phyloP scores from a whole-genome alignment of 2,113 vertebrate species.

The Solea solea region DNA sequence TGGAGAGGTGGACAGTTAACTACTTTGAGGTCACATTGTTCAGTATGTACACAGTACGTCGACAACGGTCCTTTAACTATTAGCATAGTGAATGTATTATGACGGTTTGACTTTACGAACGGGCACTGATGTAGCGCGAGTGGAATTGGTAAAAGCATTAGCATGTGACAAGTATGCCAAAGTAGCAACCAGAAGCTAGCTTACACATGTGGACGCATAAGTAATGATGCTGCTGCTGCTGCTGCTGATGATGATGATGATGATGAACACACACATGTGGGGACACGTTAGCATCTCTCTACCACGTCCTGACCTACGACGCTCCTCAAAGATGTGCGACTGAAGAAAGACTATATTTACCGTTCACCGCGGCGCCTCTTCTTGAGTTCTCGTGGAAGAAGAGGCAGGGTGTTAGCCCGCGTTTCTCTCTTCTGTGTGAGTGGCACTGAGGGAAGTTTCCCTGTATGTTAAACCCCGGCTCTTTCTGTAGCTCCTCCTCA shows the following conservation, averaged over 20 bases:
- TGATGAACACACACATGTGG: not conserved
- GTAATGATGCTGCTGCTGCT: too few relatives aligned
- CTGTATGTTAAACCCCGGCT: not conserved
- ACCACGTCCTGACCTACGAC: too few relatives aligned
- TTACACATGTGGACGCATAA: too few relatives aligned
- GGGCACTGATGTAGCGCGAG: not conserved
- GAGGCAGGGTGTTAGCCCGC: conserved; percentile 21
- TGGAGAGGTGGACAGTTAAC: too few relatives aligned
- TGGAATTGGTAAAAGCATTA: not conserved
- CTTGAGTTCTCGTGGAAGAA: not conserved
- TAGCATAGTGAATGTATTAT: too few relatives aligned
- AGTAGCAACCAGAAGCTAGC: too few relatives aligned
- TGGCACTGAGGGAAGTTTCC: not conserved
- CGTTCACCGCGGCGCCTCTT: not conserved
- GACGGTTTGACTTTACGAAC: too few relatives aligned
- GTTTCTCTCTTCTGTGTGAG: not conserved
- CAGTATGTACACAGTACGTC: too few relatives aligned
- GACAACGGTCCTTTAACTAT: too few relatives aligned
- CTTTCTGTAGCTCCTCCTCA: conserved; percentile 22
- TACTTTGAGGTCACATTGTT: too few relatives aligned
- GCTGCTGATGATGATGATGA: not conserved
- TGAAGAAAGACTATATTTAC: not conserved
- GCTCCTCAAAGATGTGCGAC: too few relatives aligned
- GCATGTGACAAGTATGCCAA: not conserved
- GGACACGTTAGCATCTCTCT: too few relatives aligned